These are phyloP conservation scores for Caretta caretta DNA, from an alignment of 2,113 vertebrate species.

Conservation along the genomic window DNA sequence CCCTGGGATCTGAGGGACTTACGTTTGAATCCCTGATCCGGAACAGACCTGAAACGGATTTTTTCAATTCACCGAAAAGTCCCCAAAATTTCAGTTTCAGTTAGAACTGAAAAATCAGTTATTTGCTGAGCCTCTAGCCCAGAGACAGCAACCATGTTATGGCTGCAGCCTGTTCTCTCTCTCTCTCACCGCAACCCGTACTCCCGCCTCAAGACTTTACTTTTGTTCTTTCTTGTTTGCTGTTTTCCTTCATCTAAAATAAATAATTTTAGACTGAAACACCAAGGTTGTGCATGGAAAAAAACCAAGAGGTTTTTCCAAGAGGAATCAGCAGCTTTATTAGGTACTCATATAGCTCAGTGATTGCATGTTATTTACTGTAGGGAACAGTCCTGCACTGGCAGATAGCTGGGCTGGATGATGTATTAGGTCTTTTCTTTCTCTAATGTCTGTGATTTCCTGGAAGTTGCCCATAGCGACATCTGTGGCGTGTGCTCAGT, in stretches of 20 bases:
- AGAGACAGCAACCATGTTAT: neutral
- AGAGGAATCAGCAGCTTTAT: neutral
- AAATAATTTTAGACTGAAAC: neutral
- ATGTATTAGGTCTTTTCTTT: neutral
- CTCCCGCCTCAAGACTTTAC: neutral
- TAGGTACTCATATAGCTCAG: neutral
- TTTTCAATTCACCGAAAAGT: neutral
- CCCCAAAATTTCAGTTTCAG: neutral
- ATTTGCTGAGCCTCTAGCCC: neutral
- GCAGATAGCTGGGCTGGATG: neutral
- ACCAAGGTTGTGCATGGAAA: too few relatives aligned
- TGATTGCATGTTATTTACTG: neutral
- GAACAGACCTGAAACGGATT: neutral
- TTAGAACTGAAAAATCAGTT: neutral
- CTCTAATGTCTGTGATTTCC: accelerated
- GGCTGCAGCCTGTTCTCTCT: neutral
- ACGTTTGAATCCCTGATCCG: neutral
- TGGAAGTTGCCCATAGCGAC: neutral
- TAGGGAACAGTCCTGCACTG: neutral
- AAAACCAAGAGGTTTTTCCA: too few relatives aligned
- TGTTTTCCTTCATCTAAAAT: neutral
- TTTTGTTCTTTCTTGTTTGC: neutral
- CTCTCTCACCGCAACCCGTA: accelerated
- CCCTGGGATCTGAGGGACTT: neutral
- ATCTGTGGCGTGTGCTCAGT: neutral